Evolutionary conservation across 2,113 vertebrate genomes (phyloP).

Genomic region (Entomyzon cyanotis): DNA sequence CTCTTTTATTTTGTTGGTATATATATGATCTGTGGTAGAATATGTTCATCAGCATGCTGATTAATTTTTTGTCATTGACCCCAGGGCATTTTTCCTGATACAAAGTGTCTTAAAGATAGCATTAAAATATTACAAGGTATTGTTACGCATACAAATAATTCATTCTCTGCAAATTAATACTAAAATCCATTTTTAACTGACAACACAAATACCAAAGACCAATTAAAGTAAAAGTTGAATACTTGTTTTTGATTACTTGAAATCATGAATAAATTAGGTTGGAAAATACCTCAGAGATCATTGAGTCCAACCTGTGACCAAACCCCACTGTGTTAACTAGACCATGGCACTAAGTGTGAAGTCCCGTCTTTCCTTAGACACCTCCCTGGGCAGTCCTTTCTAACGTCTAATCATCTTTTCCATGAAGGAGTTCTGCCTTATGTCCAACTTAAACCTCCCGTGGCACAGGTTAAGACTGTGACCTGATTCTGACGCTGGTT

Average conservation of each 20-base stretch:
- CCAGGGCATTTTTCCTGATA: neutral
- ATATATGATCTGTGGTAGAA: neutral
- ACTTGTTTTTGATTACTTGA: conserved; percentile 45
- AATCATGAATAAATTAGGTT: neutral
- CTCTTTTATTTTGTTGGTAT: neutral
- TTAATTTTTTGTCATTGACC: neutral
- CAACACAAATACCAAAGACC: neutral
- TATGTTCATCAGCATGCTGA: neutral
- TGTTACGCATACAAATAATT: neutral
- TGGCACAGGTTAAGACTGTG: no score
- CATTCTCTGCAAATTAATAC: neutral
- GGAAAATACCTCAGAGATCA: neutral
- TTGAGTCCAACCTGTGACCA: neutral
- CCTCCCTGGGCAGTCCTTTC: neutral
- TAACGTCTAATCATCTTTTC: neutral
- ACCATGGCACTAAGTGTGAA: neutral
- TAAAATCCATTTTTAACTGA: conserved; percentile 35
- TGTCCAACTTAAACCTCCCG: accelerated
- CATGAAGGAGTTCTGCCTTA: neutral
- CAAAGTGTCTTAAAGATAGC: neutral
- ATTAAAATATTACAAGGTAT: neutral
- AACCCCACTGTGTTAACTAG: neutral
- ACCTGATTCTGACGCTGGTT: neutral
- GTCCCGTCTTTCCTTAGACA: neutral
- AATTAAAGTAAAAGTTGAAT: neutral